Base-by-base conservation (phyloP, 2,888 invertebrate species). In the Agrenia bidenticulata region DNA sequence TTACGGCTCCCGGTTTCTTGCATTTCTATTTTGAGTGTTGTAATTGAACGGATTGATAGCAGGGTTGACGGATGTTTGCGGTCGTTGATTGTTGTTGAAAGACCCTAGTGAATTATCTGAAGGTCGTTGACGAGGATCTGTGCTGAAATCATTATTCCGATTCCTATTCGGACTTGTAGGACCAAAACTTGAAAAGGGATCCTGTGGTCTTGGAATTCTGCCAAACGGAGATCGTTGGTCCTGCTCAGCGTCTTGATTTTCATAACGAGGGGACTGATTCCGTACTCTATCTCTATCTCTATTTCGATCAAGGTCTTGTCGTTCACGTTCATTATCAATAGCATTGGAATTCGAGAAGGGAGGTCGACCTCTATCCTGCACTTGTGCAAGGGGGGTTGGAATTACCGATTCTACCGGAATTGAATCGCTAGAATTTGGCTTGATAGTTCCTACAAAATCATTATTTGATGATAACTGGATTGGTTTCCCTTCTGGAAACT, bases 1-100 rank as follows among this genome's bases (percentile, higher is more conserved):
- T 73, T 71, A 73, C 73, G 73, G 73, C 37, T 73, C 73, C 50
- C 67, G 62, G 57, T 66, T 68, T 51, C 63, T 61, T 27, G 61
- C 61, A 65, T 67, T 67, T 21, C 70, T 63, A 51, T 67, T 71
- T 42, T 45, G 61, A 26, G 56, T 57, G 56, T 51, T 63, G 17
- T 55, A 19, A n/a, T 37, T 39, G 27, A 27, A 41, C 1, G 65
- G 58, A 11, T 24, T 63, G 17, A 49, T 49, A 39, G 32, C 45
- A 5, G 54, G 54, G 19, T 57, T 57, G 7, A 57, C 2, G 11
- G 56, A 57, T 21, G 56, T 57, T 57, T 27, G 37, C 7, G 56
- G 56, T 17, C 56, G 37, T 39, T 57, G 56, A 15, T 26, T 26
- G 19, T 5, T 45, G 5, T 15, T 15, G 19, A 45, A 45, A 5